Conservation (phyloP, 2,113 vertebrate genomes). For the Poeciliopsis occidentalis region DNA sequence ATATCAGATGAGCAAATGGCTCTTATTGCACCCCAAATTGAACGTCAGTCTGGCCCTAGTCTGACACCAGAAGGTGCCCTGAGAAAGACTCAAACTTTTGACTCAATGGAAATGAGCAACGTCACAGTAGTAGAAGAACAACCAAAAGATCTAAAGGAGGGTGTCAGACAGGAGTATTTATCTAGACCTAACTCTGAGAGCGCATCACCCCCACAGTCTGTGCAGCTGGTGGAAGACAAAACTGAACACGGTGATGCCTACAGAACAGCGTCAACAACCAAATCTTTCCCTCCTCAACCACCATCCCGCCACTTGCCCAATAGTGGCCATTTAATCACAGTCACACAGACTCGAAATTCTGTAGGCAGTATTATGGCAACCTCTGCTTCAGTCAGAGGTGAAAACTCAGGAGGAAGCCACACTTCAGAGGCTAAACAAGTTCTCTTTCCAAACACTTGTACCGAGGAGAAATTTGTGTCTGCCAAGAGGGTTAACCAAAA, state of each 20-base stretch:
- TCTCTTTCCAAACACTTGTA: slow-evolving; percentile 6
- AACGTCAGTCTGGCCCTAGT: slow-evolving; percentile 35
- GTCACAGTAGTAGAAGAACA: slow-evolving; percentile 1
- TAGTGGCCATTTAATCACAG: slow-evolving; percentile 11
- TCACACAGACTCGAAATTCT: slow-evolving; percentile 23
- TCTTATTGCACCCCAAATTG: slow-evolving; percentile 76
- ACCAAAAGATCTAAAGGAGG: slow-evolving; percentile 12
- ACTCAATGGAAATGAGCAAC: not conserved
- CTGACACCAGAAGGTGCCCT: slow-evolving; percentile 2
- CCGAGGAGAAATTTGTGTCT: slow-evolving; percentile 21
- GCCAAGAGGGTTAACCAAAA: slow-evolving; percentile 21
- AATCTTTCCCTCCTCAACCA: slow-evolving; percentile 3
- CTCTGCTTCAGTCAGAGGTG: slow-evolving; percentile 11
- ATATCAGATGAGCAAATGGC: slow-evolving; percentile 82
- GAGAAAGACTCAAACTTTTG: slow-evolving; percentile 12
- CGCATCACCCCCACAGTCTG: slow-evolving; percentile 14
- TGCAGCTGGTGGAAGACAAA: slow-evolving; percentile 8
- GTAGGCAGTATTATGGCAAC: slow-evolving; percentile 15
- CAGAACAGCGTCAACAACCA: slow-evolving; percentile 19
- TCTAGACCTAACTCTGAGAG: slow-evolving; percentile 6
- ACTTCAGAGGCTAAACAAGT: slow-evolving; percentile 20
- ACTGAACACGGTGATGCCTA: not conserved
- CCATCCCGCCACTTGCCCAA: slow-evolving; percentile 18
- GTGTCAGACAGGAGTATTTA: slow-evolving; percentile 7
- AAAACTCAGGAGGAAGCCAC: slow-evolving; percentile 27